Evolutionary conservation across 2,113 vertebrate species (phyloP).

Genomic region (Coptodon rendalli): DNA sequence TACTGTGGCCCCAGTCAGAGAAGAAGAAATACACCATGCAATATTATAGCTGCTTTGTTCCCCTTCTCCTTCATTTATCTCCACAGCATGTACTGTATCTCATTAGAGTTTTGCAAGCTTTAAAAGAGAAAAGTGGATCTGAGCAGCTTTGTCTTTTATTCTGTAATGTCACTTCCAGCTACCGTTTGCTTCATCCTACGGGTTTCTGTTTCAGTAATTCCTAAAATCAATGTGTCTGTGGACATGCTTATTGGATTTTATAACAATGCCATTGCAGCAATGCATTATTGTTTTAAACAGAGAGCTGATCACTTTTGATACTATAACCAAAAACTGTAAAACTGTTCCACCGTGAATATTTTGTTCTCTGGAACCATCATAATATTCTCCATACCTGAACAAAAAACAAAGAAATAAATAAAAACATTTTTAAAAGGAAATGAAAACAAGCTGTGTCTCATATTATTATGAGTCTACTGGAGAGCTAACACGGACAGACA

Average conservation of each 20-base stretch:
- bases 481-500: neutral
- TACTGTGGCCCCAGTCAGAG: neutral
- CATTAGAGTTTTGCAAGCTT: slow-evolving; percentile 13
- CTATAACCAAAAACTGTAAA: neutral
- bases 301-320: slow-evolving; percentile 3
- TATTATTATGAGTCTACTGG: neutral
- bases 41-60: slow-evolving; percentile 33
- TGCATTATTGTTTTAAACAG: neutral
- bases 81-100: slow-evolving; percentile 37
- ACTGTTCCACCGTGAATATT: neutral
- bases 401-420: neutral
- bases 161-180: neutral
- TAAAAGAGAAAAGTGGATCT: neutral
- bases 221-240: neutral
- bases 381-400: neutral
- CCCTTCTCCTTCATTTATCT: slow-evolving; percentile 33
- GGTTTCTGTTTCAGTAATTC: slow-evolving; percentile 12
- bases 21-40: neutral
- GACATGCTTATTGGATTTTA: neutral
- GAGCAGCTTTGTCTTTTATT: slow-evolving; percentile 21
- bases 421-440: neutral
- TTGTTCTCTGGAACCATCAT: neutral
- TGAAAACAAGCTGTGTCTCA: neutral
- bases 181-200: neutral
- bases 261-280: neutral